Evolutionary conservation across 2,888 invertebrate genomes (phyloP).

Genomic region (Acleris laterana): DNA sequence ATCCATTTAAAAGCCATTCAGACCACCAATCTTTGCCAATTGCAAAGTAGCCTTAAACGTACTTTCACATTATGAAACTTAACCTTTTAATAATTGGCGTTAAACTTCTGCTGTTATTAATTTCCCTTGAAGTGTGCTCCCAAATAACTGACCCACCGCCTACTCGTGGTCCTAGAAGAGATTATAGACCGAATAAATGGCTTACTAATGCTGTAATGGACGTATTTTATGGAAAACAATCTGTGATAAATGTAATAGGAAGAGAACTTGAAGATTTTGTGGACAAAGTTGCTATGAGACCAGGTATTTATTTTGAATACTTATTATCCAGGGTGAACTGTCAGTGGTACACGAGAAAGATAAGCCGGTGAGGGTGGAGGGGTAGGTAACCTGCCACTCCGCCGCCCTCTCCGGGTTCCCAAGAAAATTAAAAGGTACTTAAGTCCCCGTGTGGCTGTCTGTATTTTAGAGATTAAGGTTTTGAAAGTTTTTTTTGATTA

Average conservation of each 20-base stretch:
- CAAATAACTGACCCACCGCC: slow-evolving; percentile 8
- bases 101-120: slow-evolving; percentile 19
- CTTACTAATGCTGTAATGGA: slow-evolving; percentile 65
- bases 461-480: too few species aligned
- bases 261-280: slow-evolving; percentile 60
- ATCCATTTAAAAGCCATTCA: neutral
- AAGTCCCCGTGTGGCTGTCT: too few species aligned
- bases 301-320: slow-evolving; percentile 48
- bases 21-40: neutral
- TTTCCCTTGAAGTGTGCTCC: slow-evolving; percentile 46
- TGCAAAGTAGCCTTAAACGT: neutral
- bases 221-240: slow-evolving; percentile 68
- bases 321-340: neutral
- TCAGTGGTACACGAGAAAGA: too few species aligned
- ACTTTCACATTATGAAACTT: neutral
- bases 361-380: too few species aligned
- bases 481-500: too few species aligned
- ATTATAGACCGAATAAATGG: slow-evolving; percentile 64
- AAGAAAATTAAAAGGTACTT: too few species aligned
- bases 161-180: slow-evolving; percentile 39
- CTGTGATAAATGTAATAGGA: slow-evolving; percentile 59
- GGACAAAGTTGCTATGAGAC: slow-evolving; percentile 50
- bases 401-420: too few species aligned
- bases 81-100: slow-evolving; percentile 5
- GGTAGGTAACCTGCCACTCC: too few species aligned